Percentiles rank a stretch among this genome's conserved stretches.
Conservation (phyloP, 2,888 invertebrate genomes). For the Conchocele bisecta region DNA sequence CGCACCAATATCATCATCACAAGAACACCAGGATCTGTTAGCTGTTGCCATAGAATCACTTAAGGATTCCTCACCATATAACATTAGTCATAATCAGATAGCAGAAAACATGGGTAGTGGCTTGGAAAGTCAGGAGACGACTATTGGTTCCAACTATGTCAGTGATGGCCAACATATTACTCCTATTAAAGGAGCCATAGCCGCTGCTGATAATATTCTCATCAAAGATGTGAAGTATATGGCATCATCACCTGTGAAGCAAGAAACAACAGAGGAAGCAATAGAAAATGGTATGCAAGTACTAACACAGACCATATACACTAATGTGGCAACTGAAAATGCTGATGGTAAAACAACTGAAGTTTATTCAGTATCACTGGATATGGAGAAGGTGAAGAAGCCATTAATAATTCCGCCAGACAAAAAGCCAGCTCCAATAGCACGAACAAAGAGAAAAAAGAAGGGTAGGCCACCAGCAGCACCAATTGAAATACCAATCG, state of each 20-base stretch:
- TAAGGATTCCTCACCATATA: conserved; percentile 32
- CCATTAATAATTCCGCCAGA: too few relatives aligned
- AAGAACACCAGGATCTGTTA: conserved; percentile 53
- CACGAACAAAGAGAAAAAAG: too few relatives aligned
- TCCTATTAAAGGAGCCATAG: not conserved
- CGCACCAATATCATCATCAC: conserved; percentile 2
- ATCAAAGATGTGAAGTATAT: not conserved
- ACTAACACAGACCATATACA: not conserved
- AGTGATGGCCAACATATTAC: conserved; percentile 38
- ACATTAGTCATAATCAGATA: too few relatives aligned
- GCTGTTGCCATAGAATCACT: conserved; percentile 55
- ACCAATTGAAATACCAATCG: too few relatives aligned
- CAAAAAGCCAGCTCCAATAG: too few relatives aligned
- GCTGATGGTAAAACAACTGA: too few relatives aligned
- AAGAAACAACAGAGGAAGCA: not conserved
- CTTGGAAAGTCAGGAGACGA: too few relatives aligned
- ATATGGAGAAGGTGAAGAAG: too few relatives aligned
- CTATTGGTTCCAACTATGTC: too few relatives aligned
- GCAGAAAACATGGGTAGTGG: too few relatives aligned
- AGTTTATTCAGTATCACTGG: too few relatives aligned
- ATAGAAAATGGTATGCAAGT: not conserved
- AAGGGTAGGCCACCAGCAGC: too few relatives aligned
- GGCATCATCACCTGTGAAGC: not conserved
- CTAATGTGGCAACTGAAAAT: not conserved
- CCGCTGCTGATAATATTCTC: not conserved